Conservation (phyloP, 2,888 invertebrate genomes). For the Dioctria linearis region DNA sequence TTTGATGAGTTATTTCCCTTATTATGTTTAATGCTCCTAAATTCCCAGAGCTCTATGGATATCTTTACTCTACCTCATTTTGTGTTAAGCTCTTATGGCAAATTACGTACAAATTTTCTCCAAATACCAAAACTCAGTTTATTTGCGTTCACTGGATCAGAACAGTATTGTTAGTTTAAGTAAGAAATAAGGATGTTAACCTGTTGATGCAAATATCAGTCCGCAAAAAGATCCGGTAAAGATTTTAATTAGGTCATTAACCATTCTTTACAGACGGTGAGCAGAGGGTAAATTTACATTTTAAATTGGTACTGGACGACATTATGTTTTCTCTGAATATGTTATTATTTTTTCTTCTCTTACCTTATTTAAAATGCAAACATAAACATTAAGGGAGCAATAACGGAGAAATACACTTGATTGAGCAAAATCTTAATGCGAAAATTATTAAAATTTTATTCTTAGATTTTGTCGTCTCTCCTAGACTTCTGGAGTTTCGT, state of each 20-base stretch:
- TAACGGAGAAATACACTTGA: not conserved
- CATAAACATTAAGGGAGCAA: not conserved
- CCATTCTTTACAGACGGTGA: conserved; percentile 17
- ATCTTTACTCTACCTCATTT: not conserved
- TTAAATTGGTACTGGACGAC: not conserved
- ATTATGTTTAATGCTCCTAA: not conserved
- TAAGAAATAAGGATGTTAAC: conserved; percentile 28
- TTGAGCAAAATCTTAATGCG: not conserved
- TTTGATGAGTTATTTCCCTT: not conserved
- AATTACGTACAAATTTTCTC: not conserved
- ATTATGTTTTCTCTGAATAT: conserved; percentile 1
- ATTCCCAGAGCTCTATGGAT: not conserved
- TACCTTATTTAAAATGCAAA: not conserved
- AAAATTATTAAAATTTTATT: too few relatives aligned
- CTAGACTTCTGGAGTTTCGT: too few relatives aligned
- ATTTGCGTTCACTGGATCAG: conserved; percentile 7
- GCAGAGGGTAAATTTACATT: conserved; percentile 21
- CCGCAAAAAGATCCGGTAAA: not conserved
- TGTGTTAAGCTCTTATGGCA: not conserved
- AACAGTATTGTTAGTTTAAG: not conserved
- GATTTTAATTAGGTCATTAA: conserved; percentile 43
- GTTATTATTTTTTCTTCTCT: not conserved
- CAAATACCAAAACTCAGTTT: not conserved
- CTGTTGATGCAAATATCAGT: conserved; percentile 34
- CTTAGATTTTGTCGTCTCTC: too few relatives aligned